Evolutionary conservation across 1,140 invertebrate species (phyloP), one percentile per base, ranked within the genome.

Genomic region (Drosophila ananassae): DNA sequence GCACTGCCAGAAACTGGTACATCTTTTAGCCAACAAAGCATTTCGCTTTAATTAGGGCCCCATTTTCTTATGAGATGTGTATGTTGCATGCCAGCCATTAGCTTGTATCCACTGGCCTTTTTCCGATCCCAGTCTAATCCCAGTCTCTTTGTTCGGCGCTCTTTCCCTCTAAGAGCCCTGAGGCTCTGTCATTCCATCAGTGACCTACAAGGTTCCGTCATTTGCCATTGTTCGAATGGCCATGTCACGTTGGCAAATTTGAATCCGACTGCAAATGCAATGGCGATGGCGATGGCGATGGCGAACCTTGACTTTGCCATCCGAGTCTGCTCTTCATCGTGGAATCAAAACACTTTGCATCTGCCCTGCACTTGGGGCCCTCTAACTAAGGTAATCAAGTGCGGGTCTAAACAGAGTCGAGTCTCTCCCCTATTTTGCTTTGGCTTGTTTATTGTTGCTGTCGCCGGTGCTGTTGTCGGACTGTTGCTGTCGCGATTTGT

Each of bases 241-340:
- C 87, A 83, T 83, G 80, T 89, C 83, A 89, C 83, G 83, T 89
- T 89, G 68, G 73, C 60, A 79, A 87, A 87, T 89, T 76, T 62
- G 46, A 64, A 63, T 73, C 63, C 17, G 52, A 57, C 51, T 48
- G 48, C 32, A 1, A 28, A 28, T 28, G 5, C 51, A 7, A 44
- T 7, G n/a, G 39, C 53, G 50, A 76, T 41, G n/a, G 41, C 62
- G 60, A 56, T 57, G 25, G 83, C 58, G 3, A 44, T 44, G 41
- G n/a, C 44, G 21, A 22, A 81, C 83, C 82, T 85, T 87, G 77
- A 81, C 73, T 77, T 47, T 61, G 48, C 39, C 8, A 3, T 1
- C 32, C 28, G 17, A 17, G 0, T 17, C 17, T 17, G 55, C 58
- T 41, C 22, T 62, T 60, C 71, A 66, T 69, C 64, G 68, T 17